Base-by-base conservation (phyloP, 2,888 invertebrate species). In the Troglohyphantes excavatus region DNA sequence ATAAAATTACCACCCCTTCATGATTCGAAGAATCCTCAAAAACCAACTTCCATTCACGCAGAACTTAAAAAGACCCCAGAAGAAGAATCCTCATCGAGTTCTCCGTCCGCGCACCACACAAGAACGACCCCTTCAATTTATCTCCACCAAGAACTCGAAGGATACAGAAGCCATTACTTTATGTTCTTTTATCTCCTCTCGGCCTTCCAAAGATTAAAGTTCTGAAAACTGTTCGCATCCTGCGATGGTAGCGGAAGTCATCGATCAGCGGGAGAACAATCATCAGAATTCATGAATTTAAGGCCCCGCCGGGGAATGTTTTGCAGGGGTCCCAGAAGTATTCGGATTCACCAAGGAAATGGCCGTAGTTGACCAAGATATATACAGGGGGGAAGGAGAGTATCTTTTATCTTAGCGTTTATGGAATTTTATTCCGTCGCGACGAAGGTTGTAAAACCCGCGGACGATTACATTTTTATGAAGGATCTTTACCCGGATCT, bases 211-310 rank as follows among this genome's bases (percentile, higher is more conserved):
- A 84, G 84, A 84, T 84, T 84, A 76, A 76, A 84, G 75, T 73
- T 84, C 84, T 84, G 75, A 75, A 84, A 84, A 84, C 75, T 84
- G 84, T 59, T 75, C 70, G 82, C 72, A 82, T 72, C 82, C 75
- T 67, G 84, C 27, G 46, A 84, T 76, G 67, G 75, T 21, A 67
- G 33, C 75, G 84, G 67, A 82, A 67, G 59, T 75, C 67, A 84
- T 84, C 84, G 84, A 84, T 84, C 84, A 75, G 72, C 75, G 33
- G 84, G 84, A 13, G 84, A 84, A 68, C 84, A 84, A 75, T 73
- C 84, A 84, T 75, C 67, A 46, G 75, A 84, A 75, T 84, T 84
- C 84, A 75, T 84, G 84, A 84, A 84, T 84, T 84, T 84, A 84
- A 84, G 84, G 75, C 33, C 65, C 75, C 67, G 46, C 84, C 23